A percentile compares a stretch with the other conserved stretches of the same genome.
These are phyloP conservation scores for Sorex araneus DNA, from an alignment of 2,113 vertebrate genomes.

Conservation along the genomic window DNA sequence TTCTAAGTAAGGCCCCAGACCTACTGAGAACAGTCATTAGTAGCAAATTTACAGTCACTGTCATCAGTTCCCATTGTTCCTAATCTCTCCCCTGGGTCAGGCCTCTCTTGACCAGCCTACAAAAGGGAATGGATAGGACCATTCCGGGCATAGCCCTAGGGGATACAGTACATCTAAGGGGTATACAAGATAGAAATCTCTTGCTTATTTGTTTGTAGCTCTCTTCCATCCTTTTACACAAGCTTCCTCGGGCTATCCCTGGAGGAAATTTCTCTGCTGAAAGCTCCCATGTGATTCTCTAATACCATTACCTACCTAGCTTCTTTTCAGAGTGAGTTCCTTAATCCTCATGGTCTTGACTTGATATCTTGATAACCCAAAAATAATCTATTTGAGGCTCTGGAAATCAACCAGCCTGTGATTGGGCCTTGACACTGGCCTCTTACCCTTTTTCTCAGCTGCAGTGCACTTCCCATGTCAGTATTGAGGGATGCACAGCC, in stretches of 20 bases:
- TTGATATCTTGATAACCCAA: slow-evolving; percentile 10
- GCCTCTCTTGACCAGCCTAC: not conserved
- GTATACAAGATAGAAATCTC: slow-evolving; percentile 1
- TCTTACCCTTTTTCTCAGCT: not conserved
- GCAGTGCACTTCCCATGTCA: not conserved
- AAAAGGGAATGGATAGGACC: not conserved
- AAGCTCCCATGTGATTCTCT: not conserved
- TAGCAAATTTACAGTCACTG: not conserved
- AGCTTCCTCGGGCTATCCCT: not conserved
- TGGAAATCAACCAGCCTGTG: not conserved
- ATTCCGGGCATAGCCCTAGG: not conserved
- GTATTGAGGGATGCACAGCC: not conserved
- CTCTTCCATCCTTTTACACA: not conserved
- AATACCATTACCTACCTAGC: not conserved
- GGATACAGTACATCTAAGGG: not conserved
- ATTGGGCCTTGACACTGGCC: not conserved
- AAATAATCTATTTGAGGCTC: not conserved
- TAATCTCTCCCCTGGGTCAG: not conserved
- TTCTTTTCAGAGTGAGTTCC: not conserved
- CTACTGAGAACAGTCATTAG: not conserved
- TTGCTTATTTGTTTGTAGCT: not conserved
- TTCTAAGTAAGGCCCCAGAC: not conserved
- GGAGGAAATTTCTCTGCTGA: slow-evolving; percentile 31
- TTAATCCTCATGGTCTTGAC: slow-evolving; percentile 8
- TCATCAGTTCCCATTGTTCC: slow-evolving; percentile 12